Percentiles rank a stretch among this genome's conserved stretches.
These are phyloP conservation scores for Hypotaenidia okinawae DNA, from an alignment of 2,797 vertebrate genomes.

Conservation along the genomic window DNA sequence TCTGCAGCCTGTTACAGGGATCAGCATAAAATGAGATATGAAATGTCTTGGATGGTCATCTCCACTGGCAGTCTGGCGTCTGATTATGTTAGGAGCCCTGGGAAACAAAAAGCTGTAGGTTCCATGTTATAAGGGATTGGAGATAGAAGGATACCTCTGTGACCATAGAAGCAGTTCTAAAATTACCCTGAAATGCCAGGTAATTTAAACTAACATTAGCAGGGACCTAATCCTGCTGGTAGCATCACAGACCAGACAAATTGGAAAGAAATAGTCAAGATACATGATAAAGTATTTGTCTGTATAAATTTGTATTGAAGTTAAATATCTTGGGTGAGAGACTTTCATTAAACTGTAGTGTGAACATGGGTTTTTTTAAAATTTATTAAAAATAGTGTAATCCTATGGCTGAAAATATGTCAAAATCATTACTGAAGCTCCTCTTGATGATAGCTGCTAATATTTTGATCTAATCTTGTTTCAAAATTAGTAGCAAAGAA, in stretches of 20 bases:
- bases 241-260: background rate
- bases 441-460: background rate
- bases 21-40: background rate
- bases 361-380: background rate
- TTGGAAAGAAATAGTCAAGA: background rate
- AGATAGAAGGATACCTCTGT: background rate
- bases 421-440: background rate
- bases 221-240: background rate
- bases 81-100: background rate
- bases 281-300: background rate
- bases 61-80: background rate
- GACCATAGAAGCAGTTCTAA: background rate
- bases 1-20: background rate
- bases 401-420: background rate
- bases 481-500: background rate
- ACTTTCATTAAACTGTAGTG: conserved; percentile 1
- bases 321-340: background rate
- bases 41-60: background rate
- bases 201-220: background rate
- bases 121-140: background rate
- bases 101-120: background rate
- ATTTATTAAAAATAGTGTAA: background rate
- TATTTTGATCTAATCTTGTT: background rate
- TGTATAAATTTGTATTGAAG: background rate
- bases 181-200: background rate